Percentiles rank a stretch among this genome's conserved stretches.
Conservation (phyloP, 1,140 invertebrate species). For the Zaprionus nigranus region DNA sequence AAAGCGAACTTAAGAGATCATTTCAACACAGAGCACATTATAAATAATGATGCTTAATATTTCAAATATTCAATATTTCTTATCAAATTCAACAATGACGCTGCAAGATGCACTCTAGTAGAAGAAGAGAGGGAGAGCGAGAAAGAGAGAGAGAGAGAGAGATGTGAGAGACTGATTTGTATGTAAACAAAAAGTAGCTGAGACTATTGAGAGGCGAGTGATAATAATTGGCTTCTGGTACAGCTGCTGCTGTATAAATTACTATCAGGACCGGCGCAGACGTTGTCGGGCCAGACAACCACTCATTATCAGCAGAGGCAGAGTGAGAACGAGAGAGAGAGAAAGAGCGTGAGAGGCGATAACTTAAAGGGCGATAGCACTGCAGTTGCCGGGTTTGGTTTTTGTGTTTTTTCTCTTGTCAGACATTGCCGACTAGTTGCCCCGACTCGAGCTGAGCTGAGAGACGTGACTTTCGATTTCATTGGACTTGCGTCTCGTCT, state of each 20-base stretch:
- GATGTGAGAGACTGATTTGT: slow-evolving; percentile 9
- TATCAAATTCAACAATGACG: slow-evolving; percentile 25
- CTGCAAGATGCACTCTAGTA: slow-evolving; percentile 1
- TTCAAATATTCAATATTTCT: neutral
- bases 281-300: slow-evolving; percentile 12
- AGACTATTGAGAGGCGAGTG: slow-evolving; percentile 44
- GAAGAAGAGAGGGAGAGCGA: slow-evolving; percentile 15
- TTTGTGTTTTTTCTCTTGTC: slow-evolving; percentile 44
- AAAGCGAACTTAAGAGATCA: neutral
- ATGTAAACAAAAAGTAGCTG: slow-evolving; percentile 45
- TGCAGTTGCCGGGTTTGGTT: slow-evolving; percentile 48
- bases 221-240: slow-evolving; percentile 62
- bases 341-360: slow-evolving; percentile 30
- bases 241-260: slow-evolving; percentile 76
- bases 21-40: neutral
- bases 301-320: slow-evolving; percentile 49
- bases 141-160: slow-evolving; percentile 2
- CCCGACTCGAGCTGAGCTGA: slow-evolving; percentile 22
- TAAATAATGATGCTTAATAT: neutral
- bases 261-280: slow-evolving; percentile 64
- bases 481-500: slow-evolving; percentile 14
- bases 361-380: slow-evolving; percentile 62
- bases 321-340: neutral
- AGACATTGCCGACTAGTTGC: slow-evolving; percentile 60
- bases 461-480: slow-evolving; percentile 71